These are phyloP conservation scores for Sphaerodactylus townsendi DNA, from an alignment of 2,113 vertebrate genomes.

Conservation along the genomic window DNA sequence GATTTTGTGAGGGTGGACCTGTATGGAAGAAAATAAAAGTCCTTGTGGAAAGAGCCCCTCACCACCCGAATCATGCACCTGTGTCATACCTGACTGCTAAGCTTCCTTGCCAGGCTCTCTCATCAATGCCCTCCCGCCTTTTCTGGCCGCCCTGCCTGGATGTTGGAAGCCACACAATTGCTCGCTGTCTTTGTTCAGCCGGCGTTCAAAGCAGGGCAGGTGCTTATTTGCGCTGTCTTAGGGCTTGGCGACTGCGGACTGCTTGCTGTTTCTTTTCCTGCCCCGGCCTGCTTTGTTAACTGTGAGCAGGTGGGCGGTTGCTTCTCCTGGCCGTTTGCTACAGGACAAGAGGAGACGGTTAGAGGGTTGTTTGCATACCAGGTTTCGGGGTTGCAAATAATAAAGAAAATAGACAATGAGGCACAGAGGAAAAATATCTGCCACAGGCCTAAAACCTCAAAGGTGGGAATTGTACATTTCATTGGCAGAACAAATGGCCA, in stretches of 20 bases:
- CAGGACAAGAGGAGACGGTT: slow-evolving; percentile 41
- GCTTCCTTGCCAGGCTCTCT: not conserved
- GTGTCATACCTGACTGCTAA: not conserved
- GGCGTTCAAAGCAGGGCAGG: slow-evolving; percentile 31
- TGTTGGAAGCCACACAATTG: slow-evolving; percentile 27
- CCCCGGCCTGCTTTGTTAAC: slow-evolving; percentile 20
- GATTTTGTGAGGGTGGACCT: not conserved
- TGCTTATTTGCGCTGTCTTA: slow-evolving; percentile 54
- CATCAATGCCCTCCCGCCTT: not conserved
- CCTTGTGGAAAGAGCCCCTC: too few relatives aligned
- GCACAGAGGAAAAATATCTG: not conserved
- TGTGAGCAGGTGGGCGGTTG: slow-evolving; percentile 11
- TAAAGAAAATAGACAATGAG: not conserved
- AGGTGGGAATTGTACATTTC: not conserved
- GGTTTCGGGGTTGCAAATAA: slow-evolving; percentile 13
- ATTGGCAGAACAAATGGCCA: too few relatives aligned
- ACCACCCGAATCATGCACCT: not conserved
- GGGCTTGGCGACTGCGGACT: not conserved
- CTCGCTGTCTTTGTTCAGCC: slow-evolving; percentile 19
- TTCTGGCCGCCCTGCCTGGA: slow-evolving; percentile 17
- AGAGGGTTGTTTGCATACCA: slow-evolving; percentile 65
- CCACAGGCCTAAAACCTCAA: not conserved
- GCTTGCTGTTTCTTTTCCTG: slow-evolving; percentile 43
- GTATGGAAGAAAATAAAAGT: not conserved
- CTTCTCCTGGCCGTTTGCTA: slow-evolving; percentile 25